These are phyloP conservation scores for Palythoa grandiflora DNA, from an alignment of 92 coral and sea anemone species.

Conservation along the genomic window DNA sequence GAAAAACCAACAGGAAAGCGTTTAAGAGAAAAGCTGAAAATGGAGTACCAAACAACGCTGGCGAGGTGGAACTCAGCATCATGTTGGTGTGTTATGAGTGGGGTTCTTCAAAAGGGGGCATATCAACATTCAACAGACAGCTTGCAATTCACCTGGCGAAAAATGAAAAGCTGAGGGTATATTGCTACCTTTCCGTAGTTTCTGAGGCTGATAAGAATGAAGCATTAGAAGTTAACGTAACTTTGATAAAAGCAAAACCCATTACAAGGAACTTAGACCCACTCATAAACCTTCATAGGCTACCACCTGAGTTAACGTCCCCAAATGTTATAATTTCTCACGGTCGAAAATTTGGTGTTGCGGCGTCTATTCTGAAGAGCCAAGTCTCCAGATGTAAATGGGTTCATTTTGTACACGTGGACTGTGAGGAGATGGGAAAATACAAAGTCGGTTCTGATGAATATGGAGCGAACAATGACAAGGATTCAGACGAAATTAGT, in stretches of 20 bases:
- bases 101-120: too few relatives aligned
- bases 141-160: not conserved
- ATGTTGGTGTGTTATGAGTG: too few relatives aligned
- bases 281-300: too few relatives aligned
- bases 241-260: conserved; percentile 4
- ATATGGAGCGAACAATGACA: conserved; percentile 3
- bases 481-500: conserved; percentile 16
- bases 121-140: too few relatives aligned
- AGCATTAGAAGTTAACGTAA: not conserved
- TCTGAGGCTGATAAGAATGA: not conserved
- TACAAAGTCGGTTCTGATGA: not conserved
- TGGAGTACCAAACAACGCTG: too few relatives aligned
- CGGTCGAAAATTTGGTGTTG: not conserved
- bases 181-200: conserved; percentile 10
- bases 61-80: too few relatives aligned
- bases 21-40: too few relatives aligned
- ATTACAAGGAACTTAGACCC: conserved; percentile 3
- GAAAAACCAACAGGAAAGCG: too few relatives aligned
- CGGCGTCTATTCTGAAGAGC: too few relatives aligned
- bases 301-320: not conserved
- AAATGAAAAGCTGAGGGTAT: not conserved
- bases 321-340: conserved; percentile 26
- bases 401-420: too few relatives aligned
- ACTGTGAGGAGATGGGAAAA: too few relatives aligned
- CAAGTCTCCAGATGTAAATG: too few relatives aligned